Evolutionary conservation across 2,888 invertebrate species (phyloP).

Genomic region (Papilio demoleus): DNA sequence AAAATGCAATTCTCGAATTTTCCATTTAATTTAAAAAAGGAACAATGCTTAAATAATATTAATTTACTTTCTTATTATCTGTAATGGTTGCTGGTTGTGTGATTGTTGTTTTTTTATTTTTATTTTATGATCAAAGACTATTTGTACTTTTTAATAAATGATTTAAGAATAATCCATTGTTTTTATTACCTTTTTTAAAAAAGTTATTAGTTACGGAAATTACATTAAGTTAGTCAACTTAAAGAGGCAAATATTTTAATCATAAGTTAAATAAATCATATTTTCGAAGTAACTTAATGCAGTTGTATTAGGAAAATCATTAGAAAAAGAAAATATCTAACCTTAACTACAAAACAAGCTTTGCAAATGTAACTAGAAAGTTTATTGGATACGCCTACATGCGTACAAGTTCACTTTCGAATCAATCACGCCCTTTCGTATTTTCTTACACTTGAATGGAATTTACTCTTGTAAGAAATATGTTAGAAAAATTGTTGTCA

Average conservation of each 20-base stretch:
- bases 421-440: constrained; percentile 34
- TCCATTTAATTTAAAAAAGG: not conserved
- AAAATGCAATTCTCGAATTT: constrained; percentile 9
- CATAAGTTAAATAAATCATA: too few species aligned
- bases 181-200: not conserved
- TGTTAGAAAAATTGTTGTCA: too few species aligned
- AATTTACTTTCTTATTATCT: not conserved
- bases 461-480: too few species aligned
- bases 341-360: constrained; percentile 35
- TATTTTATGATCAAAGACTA: constrained; percentile 14
- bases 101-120: constrained; percentile 26
- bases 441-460: constrained; percentile 17
- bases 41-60: not conserved
- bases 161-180: not conserved
- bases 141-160: constrained; percentile 8
- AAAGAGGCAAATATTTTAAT: too few species aligned
- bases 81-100: constrained; percentile 34
- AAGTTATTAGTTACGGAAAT: not conserved
- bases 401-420: constrained; percentile 29
- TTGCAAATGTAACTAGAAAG: constrained; percentile 37
- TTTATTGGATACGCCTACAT: constrained; percentile 26
- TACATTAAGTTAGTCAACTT: too few species aligned
- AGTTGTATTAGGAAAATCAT: not conserved
- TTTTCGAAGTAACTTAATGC: not conserved
- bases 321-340: not conserved